Conservation (phyloP, 2,888 invertebrate genomes). For the Lydus trimaculatus region DNA sequence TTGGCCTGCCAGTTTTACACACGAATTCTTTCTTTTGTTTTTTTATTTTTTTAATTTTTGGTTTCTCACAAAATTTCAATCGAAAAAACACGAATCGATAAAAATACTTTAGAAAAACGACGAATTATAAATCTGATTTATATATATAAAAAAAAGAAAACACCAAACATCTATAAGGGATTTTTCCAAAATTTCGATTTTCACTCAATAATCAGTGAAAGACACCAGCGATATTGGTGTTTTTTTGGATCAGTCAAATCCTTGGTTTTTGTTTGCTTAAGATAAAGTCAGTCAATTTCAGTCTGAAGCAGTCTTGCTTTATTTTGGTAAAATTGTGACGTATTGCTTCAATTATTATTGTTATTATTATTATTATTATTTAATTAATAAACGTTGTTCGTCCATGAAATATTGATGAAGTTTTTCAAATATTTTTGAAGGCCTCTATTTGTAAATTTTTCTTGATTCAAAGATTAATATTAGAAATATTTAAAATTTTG, state of each 20-base stretch:
- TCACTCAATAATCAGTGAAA: slow-evolving; percentile 27
- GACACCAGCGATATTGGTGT: slow-evolving; percentile 47
- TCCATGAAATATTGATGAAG: slow-evolving; percentile 7
- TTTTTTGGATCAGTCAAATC: slow-evolving; percentile 49
- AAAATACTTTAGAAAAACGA: slow-evolving; percentile 48
- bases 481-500: neutral
- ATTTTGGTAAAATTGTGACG: slow-evolving; percentile 41
- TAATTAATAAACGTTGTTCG: slow-evolving; percentile 18
- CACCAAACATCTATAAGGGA: slow-evolving; percentile 42
- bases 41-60: slow-evolving; percentile 11
- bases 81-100: slow-evolving; percentile 21
- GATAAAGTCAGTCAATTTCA: slow-evolving; percentile 54
- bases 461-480: neutral
- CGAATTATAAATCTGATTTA: slow-evolving; percentile 38
- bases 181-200: slow-evolving; percentile 23
- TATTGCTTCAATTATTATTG: slow-evolving; percentile 46
- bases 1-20: slow-evolving; percentile 57
- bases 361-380: slow-evolving; percentile 20
- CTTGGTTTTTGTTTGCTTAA: slow-evolving; percentile 37
- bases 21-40: slow-evolving; percentile 28
- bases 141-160: slow-evolving; percentile 38
- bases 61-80: slow-evolving; percentile 1
- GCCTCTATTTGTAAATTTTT: slow-evolving; percentile 34
- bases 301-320: slow-evolving; percentile 57
- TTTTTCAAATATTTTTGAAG: slow-evolving; percentile 29